Percentiles rank a stretch among this genome's conserved stretches.
Evolutionary conservation across 2,797 vertebrate species (phyloP).

Genomic region (Eptatretus atami): DNA sequence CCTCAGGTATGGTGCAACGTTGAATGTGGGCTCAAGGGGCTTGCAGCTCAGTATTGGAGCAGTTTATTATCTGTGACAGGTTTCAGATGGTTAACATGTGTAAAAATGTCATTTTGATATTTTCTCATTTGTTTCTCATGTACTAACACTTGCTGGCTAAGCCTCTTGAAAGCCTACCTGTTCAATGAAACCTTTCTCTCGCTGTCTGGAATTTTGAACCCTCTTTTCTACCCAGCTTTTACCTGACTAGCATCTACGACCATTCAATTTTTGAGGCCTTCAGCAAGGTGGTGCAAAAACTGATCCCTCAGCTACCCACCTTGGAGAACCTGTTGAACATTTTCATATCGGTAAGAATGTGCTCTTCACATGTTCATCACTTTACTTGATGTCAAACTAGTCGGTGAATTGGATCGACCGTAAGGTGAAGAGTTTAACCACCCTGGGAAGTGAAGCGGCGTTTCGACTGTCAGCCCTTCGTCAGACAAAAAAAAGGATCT

Average conservation of each 20-base stretch:
- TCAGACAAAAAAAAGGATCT: too few relatives aligned
- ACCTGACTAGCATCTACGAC: slow-evolving; percentile 97
- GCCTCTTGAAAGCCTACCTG: background rate
- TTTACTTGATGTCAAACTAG: too few relatives aligned
- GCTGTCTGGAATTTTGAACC: slow-evolving; percentile 10
- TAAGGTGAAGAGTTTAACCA: too few relatives aligned
- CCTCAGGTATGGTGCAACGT: slow-evolving; percentile 31
- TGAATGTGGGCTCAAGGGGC: background rate
- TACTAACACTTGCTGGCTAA: background rate
- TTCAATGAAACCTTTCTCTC: slow-evolving; percentile 1
- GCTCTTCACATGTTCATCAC: background rate
- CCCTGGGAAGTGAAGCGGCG: too few relatives aligned
- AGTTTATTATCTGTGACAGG: background rate
- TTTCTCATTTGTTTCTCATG: slow-evolving; percentile 9
- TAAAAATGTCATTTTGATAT: too few relatives aligned
- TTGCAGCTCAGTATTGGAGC: background rate
- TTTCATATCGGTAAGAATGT: slow-evolving; percentile 65
- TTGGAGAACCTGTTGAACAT: slow-evolving; percentile 97
- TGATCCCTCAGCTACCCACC: slow-evolving; percentile 85
- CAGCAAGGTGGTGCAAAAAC: slow-evolving; percentile 99
- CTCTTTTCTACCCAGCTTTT: slow-evolving; percentile 32
- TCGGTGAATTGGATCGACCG: too few relatives aligned
- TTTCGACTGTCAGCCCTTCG: too few relatives aligned
- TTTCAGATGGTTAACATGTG: background rate
- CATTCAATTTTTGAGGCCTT: slow-evolving; percentile 99